phyloP scores from a whole-genome alignment of 2,888 invertebrate genomes.

The Polyploca ridens region DNA sequence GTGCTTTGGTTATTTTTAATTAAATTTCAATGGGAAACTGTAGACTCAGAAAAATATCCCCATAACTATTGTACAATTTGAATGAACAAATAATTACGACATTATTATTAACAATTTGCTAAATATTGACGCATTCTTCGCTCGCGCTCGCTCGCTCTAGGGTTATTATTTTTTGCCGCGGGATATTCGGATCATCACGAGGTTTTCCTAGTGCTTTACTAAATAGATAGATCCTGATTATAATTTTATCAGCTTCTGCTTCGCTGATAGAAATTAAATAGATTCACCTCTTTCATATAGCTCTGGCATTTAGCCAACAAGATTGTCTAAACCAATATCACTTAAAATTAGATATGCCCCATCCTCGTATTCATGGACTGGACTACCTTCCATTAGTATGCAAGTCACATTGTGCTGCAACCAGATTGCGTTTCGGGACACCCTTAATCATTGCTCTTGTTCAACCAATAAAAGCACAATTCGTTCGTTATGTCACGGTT shows the following conservation, averaged over 20 bases:
- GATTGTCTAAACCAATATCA: not conserved
- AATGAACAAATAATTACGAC: too few species aligned
- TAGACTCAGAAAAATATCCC: too few species aligned
- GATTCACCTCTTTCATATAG: not conserved
- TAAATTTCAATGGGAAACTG: not conserved
- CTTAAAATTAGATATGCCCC: not conserved
- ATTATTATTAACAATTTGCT: too few species aligned
- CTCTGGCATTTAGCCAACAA: too few species aligned
- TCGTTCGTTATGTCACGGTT: conserved; percentile 49
- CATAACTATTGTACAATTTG: too few species aligned
- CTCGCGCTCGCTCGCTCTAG: too few species aligned
- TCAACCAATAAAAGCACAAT: conserved; percentile 53
- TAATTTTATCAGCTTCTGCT: too few species aligned
- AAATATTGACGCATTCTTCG: too few species aligned
- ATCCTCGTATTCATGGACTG: not conserved
- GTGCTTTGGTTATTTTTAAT: conserved; percentile 30
- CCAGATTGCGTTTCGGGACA: conserved; percentile 45
- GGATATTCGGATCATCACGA: too few species aligned
- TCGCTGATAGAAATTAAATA: not conserved
- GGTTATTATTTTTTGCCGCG: too few species aligned
- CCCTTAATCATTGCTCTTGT: conserved; percentile 67
- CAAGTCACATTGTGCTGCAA: conserved; percentile 47
- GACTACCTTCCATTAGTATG: conserved; percentile 44
- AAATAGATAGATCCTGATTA: too few species aligned
- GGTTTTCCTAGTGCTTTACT: too few species aligned